phyloP scores from a whole-genome alignment of 2,888 invertebrate species.

The Tigriopus californicus region DNA sequence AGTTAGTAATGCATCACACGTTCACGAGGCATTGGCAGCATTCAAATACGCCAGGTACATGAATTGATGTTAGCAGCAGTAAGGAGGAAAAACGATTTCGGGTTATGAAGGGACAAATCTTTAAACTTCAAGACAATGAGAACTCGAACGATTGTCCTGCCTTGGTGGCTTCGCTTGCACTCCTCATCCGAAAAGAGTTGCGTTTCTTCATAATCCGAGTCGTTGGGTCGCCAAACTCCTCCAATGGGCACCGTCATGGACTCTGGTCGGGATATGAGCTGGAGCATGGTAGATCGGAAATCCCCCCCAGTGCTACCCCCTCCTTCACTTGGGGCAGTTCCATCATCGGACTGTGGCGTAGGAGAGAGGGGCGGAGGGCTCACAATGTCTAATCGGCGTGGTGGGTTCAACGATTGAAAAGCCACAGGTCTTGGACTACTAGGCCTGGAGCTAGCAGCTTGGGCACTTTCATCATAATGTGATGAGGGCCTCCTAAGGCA shows the following conservation, averaged over 20 bases:
- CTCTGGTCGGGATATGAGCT: neutral
- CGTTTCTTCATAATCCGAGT: neutral
- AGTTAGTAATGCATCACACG: too few relatives aligned
- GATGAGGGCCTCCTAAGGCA: slow-evolving; percentile 1
- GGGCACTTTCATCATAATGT: neutral
- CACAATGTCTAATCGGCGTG: neutral
- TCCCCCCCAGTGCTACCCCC: neutral
- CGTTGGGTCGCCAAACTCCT: slow-evolving; percentile 10
- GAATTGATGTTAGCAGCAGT: too few relatives aligned
- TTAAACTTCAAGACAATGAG: too few relatives aligned
- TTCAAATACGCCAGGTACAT: too few relatives aligned
- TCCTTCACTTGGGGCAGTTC: neutral
- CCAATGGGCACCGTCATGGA: slow-evolving; percentile 8
- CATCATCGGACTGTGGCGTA: neutral
- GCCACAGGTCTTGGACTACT: too few relatives aligned
- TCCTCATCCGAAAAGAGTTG: too few relatives aligned
- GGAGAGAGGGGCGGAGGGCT: neutral
- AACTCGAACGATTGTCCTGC: too few relatives aligned
- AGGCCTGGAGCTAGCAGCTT: slow-evolving; percentile 8
- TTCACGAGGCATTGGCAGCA: too few relatives aligned
- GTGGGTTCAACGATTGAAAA: neutral
- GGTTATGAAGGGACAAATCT: too few relatives aligned
- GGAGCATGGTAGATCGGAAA: neutral
- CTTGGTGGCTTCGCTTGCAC: too few relatives aligned
- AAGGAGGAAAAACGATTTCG: too few relatives aligned